phyloP scores from a whole-genome alignment of 2,888 invertebrate species.

The Iselma pallidipennis region DNA sequence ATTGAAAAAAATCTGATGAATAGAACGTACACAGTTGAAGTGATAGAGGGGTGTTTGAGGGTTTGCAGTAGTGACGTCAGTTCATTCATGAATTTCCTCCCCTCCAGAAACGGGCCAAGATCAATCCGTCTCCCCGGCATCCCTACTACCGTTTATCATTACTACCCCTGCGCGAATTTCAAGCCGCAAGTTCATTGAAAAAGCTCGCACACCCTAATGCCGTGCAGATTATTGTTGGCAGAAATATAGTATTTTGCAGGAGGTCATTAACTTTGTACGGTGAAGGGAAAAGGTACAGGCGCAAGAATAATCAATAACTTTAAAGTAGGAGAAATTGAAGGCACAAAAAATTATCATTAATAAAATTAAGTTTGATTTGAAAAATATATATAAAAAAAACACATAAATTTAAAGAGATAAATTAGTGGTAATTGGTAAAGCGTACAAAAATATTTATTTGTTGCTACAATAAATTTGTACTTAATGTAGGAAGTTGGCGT shows the following conservation, averaged over 20 bases:
- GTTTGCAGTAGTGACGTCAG: constrained; percentile 38
- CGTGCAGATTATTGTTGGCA: not conserved
- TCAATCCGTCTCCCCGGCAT: constrained; percentile 22
- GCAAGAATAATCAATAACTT: too few relatives aligned
- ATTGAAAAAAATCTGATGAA: not conserved
- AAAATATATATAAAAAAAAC: too few relatives aligned
- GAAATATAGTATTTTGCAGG: not conserved
- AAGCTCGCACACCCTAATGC: constrained; percentile 6
- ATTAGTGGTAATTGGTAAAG: not conserved
- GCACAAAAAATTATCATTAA: too few relatives aligned
- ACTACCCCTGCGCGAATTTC: constrained; percentile 5
- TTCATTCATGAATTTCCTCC: constrained; percentile 44
- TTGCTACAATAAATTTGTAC: not conserved
- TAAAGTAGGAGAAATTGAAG: too few relatives aligned
- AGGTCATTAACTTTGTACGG: not conserved
- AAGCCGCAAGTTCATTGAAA: constrained; percentile 22
- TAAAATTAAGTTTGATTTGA: too few relatives aligned
- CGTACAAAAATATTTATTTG: not conserved
- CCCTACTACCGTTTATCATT: constrained; percentile 10
- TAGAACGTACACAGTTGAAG: not conserved
- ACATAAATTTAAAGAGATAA: not conserved
- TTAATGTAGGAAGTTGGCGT: not conserved
- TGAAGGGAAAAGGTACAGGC: not conserved
- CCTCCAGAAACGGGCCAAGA: constrained; percentile 34
- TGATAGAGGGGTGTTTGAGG: not conserved